Evolutionary conservation across 2,888 invertebrate genomes (phyloP).

Genomic region (Xestia sexstrigata): DNA sequence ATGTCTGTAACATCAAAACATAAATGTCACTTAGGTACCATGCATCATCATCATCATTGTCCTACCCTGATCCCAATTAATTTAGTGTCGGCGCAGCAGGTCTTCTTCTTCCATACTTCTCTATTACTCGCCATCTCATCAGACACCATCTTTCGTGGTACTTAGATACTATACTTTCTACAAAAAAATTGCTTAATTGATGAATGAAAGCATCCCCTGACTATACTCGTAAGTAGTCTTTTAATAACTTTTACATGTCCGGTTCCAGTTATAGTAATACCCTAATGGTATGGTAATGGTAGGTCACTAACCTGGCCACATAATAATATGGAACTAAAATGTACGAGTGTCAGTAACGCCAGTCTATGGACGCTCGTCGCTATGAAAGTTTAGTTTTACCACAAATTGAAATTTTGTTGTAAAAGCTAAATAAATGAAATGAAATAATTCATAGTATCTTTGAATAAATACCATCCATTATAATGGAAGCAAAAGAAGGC

Average conservation of each 20-base stretch:
- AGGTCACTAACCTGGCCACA: constrained; percentile 11
- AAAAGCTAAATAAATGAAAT: neutral
- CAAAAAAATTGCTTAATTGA: neutral
- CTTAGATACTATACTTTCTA: neutral
- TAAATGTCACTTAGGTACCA: neutral
- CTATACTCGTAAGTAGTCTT: neutral
- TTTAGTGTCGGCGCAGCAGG: too few relatives aligned
- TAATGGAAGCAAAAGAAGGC: neutral
- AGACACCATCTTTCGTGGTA: too few relatives aligned
- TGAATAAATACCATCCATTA: neutral
- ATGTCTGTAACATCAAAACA: neutral
- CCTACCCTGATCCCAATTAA: too few relatives aligned
- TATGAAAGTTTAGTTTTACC: neutral
- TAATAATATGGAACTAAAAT: constrained; percentile 5
- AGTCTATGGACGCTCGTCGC: neutral
- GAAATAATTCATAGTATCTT: neutral
- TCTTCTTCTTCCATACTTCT: too few relatives aligned
- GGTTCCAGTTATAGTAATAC: neutral
- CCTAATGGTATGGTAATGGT: neutral
- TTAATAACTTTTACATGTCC: neutral
- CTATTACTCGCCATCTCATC: too few relatives aligned
- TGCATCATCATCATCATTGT: too few relatives aligned
- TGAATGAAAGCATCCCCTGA: neutral
- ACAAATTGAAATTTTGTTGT: neutral
- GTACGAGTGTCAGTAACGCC: neutral